A percentile compares a stretch with the other conserved stretches of the same genome.
phyloP scores from a whole-genome alignment of 2,113 vertebrate species.

The Lipotes vexillifer region DNA sequence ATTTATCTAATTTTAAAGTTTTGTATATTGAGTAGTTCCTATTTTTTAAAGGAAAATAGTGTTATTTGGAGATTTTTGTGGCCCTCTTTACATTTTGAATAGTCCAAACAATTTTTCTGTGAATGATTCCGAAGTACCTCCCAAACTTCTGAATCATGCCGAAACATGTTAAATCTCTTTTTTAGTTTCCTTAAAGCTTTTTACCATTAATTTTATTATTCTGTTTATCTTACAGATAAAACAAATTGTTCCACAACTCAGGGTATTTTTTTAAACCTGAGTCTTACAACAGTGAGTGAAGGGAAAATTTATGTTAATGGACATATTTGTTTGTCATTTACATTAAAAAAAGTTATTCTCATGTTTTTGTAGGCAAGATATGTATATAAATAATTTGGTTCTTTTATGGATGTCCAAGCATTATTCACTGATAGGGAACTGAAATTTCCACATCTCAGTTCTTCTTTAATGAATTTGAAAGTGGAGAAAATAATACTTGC shows the following conservation, averaged over 20 bases:
- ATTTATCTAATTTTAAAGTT: constrained; percentile 28
- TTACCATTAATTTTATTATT: neutral
- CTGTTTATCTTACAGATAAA: neutral
- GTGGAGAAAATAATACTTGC: constrained; percentile 19
- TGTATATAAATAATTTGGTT: neutral
- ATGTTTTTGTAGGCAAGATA: neutral
- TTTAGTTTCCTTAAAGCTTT: constrained; percentile 20
- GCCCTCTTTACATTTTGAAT: constrained; percentile 4
- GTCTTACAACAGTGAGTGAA: neutral
- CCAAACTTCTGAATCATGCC: neutral
- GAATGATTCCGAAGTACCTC: constrained; percentile 15
- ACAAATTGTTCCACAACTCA: neutral
- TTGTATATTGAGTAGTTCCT: neutral
- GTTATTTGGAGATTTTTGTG: neutral
- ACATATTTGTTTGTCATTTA: neutral
- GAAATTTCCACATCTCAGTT: neutral
- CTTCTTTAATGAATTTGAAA: constrained; percentile 40
- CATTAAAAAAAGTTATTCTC: neutral
- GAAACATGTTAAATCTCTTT: neutral
- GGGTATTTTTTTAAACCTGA: neutral
- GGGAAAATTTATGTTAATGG: neutral
- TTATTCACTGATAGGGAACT: neutral
- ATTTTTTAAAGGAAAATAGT: neutral
- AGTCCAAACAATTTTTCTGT: neutral
- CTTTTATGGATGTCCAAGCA: neutral